Evolutionary conservation across 2,113 vertebrate species (phyloP).

Genomic region (Atlantisia rogersi): DNA sequence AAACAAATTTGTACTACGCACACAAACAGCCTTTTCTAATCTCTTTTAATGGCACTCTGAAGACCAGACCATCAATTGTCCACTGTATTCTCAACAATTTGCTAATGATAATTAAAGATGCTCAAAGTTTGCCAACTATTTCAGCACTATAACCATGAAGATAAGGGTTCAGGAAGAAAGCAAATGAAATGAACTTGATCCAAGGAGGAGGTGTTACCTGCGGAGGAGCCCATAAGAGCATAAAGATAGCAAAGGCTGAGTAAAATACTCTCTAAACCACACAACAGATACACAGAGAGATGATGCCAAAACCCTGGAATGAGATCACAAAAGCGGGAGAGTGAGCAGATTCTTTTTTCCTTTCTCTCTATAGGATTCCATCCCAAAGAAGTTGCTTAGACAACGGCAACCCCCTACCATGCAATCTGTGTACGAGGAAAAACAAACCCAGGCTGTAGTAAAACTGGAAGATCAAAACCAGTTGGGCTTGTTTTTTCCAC

Average conservation of each 20-base stretch:
- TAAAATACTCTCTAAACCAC: neutral
- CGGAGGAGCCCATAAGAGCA: neutral
- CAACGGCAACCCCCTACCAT: neutral
- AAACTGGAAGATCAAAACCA: neutral
- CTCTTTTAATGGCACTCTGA: constrained; percentile 52
- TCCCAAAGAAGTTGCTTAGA: constrained; percentile 39
- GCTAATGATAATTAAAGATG: constrained; percentile 67
- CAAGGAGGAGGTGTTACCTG: neutral
- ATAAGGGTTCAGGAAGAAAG: constrained; percentile 24
- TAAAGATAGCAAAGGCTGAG: constrained; percentile 17
- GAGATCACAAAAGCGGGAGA: constrained; percentile 17
- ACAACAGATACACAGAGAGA: neutral
- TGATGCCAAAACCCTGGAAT: constrained; percentile 35
- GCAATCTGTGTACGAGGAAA: neutral
- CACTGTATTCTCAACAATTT: constrained; percentile 47
- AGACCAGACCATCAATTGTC: constrained; percentile 43
- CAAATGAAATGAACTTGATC: neutral
- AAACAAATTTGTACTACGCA: constrained; percentile 62
- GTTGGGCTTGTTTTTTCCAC: neutral
- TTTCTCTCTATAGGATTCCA: constrained; percentile 31
- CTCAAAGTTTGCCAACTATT: constrained; percentile 53
- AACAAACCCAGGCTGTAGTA: neutral
- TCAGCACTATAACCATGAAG: neutral
- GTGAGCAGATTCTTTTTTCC: neutral
- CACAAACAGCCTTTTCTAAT: constrained; percentile 62